phyloP scores from a whole-genome alignment of 2,113 vertebrate species.

The Clarias macrocephalus region DNA sequence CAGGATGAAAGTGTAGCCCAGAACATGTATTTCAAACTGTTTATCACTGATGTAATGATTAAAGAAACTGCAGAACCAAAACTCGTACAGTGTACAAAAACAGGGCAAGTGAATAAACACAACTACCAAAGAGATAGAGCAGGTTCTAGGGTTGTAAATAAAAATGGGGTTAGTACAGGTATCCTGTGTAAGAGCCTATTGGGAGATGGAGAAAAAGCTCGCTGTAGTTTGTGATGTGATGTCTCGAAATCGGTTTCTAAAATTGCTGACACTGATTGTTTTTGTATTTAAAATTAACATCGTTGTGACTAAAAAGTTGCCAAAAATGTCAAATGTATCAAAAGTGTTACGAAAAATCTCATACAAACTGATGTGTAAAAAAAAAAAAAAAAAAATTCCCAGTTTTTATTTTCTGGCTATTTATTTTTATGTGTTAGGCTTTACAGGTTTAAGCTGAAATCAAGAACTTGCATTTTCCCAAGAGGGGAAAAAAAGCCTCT shows the following conservation, averaged over 20 bases:
- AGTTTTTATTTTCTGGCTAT: no score
- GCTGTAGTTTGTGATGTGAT: constrained; percentile 35
- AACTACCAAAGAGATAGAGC: constrained; percentile 44
- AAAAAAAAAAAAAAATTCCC: no score
- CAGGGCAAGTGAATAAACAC: constrained; percentile 41
- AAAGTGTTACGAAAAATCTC: no score
- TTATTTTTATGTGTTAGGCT: no score
- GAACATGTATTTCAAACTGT: constrained; percentile 34
- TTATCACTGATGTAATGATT: constrained; percentile 44
- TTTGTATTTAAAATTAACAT: no score
- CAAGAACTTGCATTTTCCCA: no score
- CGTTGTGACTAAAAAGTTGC: no score
- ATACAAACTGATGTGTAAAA: no score
- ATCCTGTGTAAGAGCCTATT: constrained; percentile 25
- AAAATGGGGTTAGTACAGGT: constrained; percentile 52
- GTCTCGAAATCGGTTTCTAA: constrained; percentile 32
- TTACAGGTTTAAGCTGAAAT: no score
- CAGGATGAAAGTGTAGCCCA: no score
- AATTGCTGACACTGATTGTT: constrained; percentile 40
- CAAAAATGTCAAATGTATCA: no score
- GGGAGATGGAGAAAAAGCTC: constrained; percentile 44
- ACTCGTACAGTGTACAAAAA: constrained; percentile 43
- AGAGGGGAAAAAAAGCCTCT: no score
- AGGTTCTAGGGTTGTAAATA: constrained; percentile 47
- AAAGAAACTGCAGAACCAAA: constrained; percentile 42